Percentiles rank a stretch among this genome's conserved stretches.
Conservation (phyloP, 2,113 vertebrate species). For the Ivindomyrus marchei region DNA sequence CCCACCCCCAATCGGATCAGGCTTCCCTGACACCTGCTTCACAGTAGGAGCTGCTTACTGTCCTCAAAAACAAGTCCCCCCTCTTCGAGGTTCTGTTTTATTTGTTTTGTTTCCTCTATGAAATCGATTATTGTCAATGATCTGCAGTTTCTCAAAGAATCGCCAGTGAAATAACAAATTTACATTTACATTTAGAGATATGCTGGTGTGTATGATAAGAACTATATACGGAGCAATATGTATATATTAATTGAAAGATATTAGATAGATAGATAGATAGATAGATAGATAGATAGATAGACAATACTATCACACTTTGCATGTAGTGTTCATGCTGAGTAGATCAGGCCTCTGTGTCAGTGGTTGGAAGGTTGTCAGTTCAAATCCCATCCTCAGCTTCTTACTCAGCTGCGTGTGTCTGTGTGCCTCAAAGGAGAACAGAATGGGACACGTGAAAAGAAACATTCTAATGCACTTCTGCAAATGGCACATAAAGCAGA, state of each 20-base stretch:
- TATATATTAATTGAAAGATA: not conserved
- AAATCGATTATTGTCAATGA: not conserved
- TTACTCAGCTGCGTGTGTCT: not conserved
- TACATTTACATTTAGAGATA: not conserved
- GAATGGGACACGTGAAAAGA: not conserved
- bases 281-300: too few species aligned
- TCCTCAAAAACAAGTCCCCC: not conserved
- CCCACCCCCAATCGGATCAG: not conserved
- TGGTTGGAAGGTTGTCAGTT: not conserved
- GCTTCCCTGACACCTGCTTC: constrained; percentile 11
- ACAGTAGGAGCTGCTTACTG: not conserved
- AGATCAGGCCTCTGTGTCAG: not conserved
- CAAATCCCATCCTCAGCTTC: too few species aligned
- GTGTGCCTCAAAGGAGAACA: not conserved
- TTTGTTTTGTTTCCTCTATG: not conserved
- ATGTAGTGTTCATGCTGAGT: not conserved
- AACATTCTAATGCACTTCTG: not conserved
- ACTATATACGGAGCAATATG: not conserved
- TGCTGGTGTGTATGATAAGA: not conserved
- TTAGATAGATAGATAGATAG: too few species aligned
- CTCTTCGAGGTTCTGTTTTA: not conserved
- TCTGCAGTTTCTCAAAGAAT: not conserved
- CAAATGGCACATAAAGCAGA: not conserved
- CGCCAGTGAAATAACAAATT: not conserved
- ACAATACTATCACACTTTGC: not conserved